Conservation (phyloP, 2,888 invertebrate genomes). For the Eudasyphora cyanicolor region DNA sequence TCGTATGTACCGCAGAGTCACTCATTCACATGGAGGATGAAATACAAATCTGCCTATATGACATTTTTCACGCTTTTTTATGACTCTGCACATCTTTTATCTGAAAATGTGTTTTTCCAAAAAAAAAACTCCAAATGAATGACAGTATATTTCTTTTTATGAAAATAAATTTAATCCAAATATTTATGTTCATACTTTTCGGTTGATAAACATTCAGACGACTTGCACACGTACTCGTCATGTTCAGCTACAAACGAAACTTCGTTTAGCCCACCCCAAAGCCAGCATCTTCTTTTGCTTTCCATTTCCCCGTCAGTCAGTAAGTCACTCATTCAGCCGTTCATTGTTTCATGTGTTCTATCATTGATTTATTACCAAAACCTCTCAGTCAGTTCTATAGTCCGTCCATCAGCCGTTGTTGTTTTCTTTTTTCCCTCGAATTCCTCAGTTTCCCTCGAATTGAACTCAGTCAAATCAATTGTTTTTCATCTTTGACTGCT, state of each 20-base stretch:
- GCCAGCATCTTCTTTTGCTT: too few relatives aligned
- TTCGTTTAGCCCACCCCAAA: constrained; percentile 50
- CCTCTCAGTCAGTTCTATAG: too few relatives aligned
- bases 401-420: not conserved
- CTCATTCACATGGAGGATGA: constrained; percentile 11
- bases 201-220: constrained; percentile 53
- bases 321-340: constrained; percentile 23
- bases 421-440: constrained; percentile 22
- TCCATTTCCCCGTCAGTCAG: not conserved
- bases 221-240: constrained; percentile 34
- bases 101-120: constrained; percentile 10
- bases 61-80: constrained; percentile 51
- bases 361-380: constrained; percentile 60
- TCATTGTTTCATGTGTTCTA: not conserved
- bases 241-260: not conserved
- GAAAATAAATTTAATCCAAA: constrained; percentile 56
- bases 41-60: constrained; percentile 51
- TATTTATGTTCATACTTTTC: constrained; percentile 54
- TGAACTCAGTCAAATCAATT: constrained; percentile 46
- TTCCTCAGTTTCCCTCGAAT: constrained; percentile 17
- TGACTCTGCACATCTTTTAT: constrained; percentile 47
- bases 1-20: not conserved
- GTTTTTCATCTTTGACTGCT: constrained; percentile 14
- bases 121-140: not conserved
- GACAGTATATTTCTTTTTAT: not conserved